Base-by-base conservation (phyloP, 2,888 invertebrate species). In the Synergus itoensis region DNA sequence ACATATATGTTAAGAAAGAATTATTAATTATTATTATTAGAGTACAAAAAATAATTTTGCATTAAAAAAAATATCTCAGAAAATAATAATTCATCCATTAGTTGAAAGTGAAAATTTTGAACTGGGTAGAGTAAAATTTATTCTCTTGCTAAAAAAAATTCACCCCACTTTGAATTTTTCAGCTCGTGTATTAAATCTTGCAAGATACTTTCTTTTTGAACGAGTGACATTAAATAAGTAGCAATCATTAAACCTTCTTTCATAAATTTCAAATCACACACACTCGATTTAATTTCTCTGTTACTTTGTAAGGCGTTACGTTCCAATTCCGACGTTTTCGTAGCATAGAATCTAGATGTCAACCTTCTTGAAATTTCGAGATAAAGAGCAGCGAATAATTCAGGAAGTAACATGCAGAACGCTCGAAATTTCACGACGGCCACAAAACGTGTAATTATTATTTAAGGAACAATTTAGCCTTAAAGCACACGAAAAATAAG, bases 381-480 rank as follows among this genome's bases (percentile, higher is more conserved):
- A 21, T 21, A 45, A 69, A 8, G 21, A 48, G 11, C 36, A 16
- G 16, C 4, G n/a, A 36, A 73, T 53, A 53, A 73, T 48, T 9
- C 11, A 21, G 12, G 0, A n/a, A 43, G 21, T 48, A 48, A 45
- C 9, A 11, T 18, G 11, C 16, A n/a, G 7, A 48, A 69, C 12
- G 9, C 53, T 73, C 40, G 53, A 73, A 73, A 73, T 36, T 53
- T 73, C 53, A 73, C 48, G 48, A 73, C 11, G n/a, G n/a, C 45
- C 36, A 11, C 28, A 73, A 73, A 28, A 28, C 43, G 43, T 69
- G 53, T 73, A 73, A 73, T 73, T 73, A 48, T 73, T 73, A 53
- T 73, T 73, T 73, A 73, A 73, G 73, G 36, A 53, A 53, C 73
- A 73, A 36, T 7, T 45, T 69, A 69, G 69, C 69, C 69, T 48